These are phyloP conservation scores for Meloidogyne hapla DNA, from an alignment of 1,140 invertebrate species.

Conservation along the genomic window DNA sequence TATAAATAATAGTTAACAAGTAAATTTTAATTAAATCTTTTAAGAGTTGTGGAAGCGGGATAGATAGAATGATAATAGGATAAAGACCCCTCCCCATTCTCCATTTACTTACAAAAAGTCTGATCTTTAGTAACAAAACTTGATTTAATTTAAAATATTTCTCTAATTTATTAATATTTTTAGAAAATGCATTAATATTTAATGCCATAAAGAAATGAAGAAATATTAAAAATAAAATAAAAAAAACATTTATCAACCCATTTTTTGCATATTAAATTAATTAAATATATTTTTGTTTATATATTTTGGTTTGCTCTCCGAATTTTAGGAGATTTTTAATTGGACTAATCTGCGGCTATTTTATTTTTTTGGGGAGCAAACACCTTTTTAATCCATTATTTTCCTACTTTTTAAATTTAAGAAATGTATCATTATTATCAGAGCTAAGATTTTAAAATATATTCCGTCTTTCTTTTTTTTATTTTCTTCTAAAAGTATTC, in stretches of 20 bases:
- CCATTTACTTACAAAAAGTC: too few relatives aligned
- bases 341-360: too few relatives aligned
- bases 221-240: not conserved
- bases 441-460: not conserved
- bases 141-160: not conserved
- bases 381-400: not conserved
- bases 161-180: not conserved
- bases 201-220: not conserved
- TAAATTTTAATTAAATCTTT: too few relatives aligned
- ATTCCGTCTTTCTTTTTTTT: not conserved
- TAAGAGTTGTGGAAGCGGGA: too few relatives aligned
- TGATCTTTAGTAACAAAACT: too few relatives aligned
- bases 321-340: too few relatives aligned
- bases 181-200: not conserved
- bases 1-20: not conserved
- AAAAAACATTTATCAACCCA: too few relatives aligned
- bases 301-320: too few relatives aligned
- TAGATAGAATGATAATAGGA: too few relatives aligned
- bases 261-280: not conserved
- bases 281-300: not conserved
- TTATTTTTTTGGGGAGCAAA: too few relatives aligned
- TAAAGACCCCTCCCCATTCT: too few relatives aligned
- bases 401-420: not conserved
- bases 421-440: not conserved
- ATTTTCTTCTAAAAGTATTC: not conserved